Base-by-base conservation (phyloP, 64 coral and sea anemone species). In the Platygyra sinensis region DNA sequence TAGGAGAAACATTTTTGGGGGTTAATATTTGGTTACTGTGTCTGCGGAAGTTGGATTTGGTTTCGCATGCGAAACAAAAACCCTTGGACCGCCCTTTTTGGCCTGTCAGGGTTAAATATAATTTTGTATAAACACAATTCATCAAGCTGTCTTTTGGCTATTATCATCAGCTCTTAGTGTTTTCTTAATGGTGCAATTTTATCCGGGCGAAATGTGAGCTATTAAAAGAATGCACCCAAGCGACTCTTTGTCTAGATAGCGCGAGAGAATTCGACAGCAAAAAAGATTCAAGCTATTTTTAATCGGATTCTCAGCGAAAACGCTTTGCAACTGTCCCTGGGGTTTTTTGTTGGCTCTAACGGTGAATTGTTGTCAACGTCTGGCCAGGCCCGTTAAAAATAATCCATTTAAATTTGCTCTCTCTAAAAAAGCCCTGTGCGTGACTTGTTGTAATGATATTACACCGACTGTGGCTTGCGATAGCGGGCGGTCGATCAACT, bases 41-140 rank as follows among this genome's bases (percentile, higher is more conserved):
- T 39, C 81, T 69, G 24, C 81, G 81, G 81, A 85, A 71, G 81
- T 85, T 22, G 62, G 31, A 3, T 85, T 22, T 64, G 17, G 39
- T 85, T 85, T 71, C 36, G 33, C 24, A 55, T 14, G 39, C 6
- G 81, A 72, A 85, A 72, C 63, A 52, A 50, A 38, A 71, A 72
- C 15, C 11, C 39, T 29, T 1, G 20, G 24, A 64, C 62, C 74
- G 63, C 81, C 63, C 63, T 61, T 61, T 62, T 55, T 67, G 52
- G 61, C 46, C 28, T 87, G 83, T 92, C 82, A 92, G 59, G 30
- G 87, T 85, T 86, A 94, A 90, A 90, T 57, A 94, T 93, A 96
- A 91, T 88, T 90, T 73, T 87, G 89, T 50, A 89, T 83, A 93
- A 90, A 89, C 80, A 96, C 85, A 88, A 93, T 96, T 93, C 94